Conservation (phyloP, 2,113 vertebrate genomes). For the Engraulis encrasicolus region DNA sequence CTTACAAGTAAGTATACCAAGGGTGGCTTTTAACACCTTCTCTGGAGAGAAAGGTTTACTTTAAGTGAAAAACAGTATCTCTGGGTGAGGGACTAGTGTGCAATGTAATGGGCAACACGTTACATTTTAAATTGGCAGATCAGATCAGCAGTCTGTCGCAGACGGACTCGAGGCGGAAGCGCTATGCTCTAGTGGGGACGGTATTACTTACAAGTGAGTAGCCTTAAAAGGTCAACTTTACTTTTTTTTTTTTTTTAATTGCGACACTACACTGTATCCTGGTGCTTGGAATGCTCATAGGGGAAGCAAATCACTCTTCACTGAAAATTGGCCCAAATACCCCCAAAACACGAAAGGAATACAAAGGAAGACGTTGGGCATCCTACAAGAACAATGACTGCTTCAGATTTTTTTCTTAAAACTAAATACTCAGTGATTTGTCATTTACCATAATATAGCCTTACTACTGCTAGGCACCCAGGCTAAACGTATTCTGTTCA, state of each 20-base stretch:
- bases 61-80: background rate
- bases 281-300: conserved; percentile 36
- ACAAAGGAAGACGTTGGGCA: no score
- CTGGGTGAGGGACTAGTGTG: conserved; percentile 45
- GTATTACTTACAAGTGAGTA: conserved; percentile 85
- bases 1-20: conserved; percentile 85
- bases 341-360: no score
- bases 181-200: conserved; percentile 81
- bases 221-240: conserved; percentile 66
- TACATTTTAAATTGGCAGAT: conserved; percentile 80
- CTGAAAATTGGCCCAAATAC: background rate
- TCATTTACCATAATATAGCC: no score
- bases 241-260: conserved; percentile 48
- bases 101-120: conserved; percentile 72
- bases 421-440: no score
- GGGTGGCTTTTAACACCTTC: conserved; percentile 14
- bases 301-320: conserved; percentile 53
- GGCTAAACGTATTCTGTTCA: conserved; percentile 11
- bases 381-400: no score
- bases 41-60: conserved; percentile 29
- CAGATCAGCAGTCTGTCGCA: conserved; percentile 76
- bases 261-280: conserved; percentile 27
- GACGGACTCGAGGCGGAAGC: conserved; percentile 80
- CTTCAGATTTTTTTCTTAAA: no score
- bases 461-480: no score